These are phyloP conservation scores for Toxotes chatareus DNA, from an alignment of 2,113 vertebrate genomes.

Conservation along the genomic window DNA sequence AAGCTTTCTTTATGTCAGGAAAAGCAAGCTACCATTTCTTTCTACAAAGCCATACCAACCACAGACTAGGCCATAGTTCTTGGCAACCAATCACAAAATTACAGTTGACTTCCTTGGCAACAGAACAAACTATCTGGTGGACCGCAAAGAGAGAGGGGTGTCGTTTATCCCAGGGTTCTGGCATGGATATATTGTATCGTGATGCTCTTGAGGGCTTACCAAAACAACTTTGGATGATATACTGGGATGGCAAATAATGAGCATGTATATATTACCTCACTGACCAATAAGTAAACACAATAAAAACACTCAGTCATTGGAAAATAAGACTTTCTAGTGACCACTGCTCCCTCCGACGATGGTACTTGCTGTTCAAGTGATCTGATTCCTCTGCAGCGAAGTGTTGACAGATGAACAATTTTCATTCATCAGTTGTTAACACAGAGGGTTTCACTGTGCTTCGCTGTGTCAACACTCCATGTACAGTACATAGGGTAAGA, in stretches of 20 bases:
- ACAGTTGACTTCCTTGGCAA: constrained; percentile 80
- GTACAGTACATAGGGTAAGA: constrained; percentile 54
- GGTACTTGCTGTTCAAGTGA: constrained; percentile 28
- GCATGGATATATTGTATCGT: constrained; percentile 51
- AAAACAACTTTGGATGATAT: constrained; percentile 65
- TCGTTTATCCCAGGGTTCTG: constrained; percentile 67
- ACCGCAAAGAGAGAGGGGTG: constrained; percentile 70
- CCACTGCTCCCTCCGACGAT: constrained; percentile 24
- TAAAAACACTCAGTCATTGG: constrained; percentile 52
- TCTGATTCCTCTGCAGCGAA: constrained; percentile 17
- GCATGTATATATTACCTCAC: constrained; percentile 73
- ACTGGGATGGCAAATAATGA: constrained; percentile 51
- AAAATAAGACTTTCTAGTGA: constrained; percentile 50
- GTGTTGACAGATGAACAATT: constrained; percentile 50
- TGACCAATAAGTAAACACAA: constrained; percentile 67
- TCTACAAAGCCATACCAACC: constrained; percentile 72
- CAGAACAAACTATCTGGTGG: constrained; percentile 70
- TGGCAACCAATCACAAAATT: constrained; percentile 81
- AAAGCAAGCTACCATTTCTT: constrained; percentile 73
- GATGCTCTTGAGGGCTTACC: constrained; percentile 63
- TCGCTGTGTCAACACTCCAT: constrained; percentile 28
- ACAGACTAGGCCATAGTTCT: constrained; percentile 71
- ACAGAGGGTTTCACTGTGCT: constrained; percentile 31
- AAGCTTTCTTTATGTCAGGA: constrained; percentile 72
- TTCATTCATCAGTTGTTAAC: constrained; percentile 48